Evolutionary conservation across 2,797 vertebrate species (phyloP).

Genomic region (Buceros bicornis): DNA sequence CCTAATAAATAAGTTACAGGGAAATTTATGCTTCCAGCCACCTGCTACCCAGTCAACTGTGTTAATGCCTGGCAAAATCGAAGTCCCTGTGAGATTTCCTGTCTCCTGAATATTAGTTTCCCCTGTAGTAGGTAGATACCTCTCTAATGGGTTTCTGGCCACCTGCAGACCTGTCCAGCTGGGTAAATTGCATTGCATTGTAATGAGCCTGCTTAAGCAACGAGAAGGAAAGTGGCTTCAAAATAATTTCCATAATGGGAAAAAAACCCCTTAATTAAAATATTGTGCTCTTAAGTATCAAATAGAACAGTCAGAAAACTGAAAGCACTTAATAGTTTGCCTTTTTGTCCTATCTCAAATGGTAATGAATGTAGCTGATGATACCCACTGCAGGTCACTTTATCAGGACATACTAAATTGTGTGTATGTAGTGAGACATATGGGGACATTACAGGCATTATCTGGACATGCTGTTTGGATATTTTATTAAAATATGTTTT

Average conservation of each 20-base stretch:
- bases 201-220: constrained; percentile 65
- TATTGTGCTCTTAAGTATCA: constrained; percentile 47
- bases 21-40: constrained; percentile 76
- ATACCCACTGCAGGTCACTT: background rate
- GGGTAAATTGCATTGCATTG: constrained; percentile 60
- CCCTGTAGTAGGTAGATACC: constrained; percentile 63
- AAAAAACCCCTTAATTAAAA: constrained; percentile 23
- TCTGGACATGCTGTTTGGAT: constrained; percentile 30
- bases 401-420: background rate
- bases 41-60: constrained; percentile 76
- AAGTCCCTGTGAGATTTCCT: constrained; percentile 70
- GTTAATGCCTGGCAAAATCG: constrained; percentile 71
- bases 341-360: constrained; percentile 1
- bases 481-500: constrained; percentile 52
- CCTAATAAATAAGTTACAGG: constrained; percentile 75
- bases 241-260: constrained; percentile 39
- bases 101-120: constrained; percentile 73
- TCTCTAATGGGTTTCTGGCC: constrained; percentile 72
- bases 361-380: background rate
- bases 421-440: constrained; percentile 40
- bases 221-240: constrained; percentile 31
- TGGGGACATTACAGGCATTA: constrained; percentile 42
- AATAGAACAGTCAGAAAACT: constrained; percentile 26
- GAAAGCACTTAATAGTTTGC: constrained; percentile 10
- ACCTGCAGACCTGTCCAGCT: constrained; percentile 74